Conservation (phyloP, 2,797 vertebrate species). For the Acanthurus lineatus region DNA sequence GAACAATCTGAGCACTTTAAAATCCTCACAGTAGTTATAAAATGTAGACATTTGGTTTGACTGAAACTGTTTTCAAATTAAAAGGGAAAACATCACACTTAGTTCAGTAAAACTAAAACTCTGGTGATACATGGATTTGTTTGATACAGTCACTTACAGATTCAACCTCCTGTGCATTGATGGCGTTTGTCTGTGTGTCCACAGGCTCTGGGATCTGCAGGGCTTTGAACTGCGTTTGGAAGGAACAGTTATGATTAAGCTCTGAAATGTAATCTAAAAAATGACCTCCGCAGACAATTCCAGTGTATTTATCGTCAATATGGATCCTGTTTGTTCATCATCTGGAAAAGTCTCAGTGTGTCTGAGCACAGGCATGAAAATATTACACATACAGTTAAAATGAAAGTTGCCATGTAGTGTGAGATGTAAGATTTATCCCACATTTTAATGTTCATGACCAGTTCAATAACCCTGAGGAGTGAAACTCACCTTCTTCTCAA, state of each 20-base stretch:
- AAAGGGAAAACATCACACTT: not conserved
- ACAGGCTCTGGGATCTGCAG: conserved; percentile 90
- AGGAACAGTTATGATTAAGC: conserved; percentile 28
- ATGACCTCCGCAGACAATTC: not conserved
- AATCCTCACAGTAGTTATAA: not conserved
- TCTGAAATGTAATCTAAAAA: not conserved
- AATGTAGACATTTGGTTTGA: not conserved
- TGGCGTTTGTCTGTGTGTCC: conserved; percentile 88
- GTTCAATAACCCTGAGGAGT: not conserved
- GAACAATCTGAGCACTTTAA: not conserved
- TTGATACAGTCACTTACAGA: conserved; percentile 86
- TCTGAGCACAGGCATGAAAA: not conserved
- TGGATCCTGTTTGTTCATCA: not conserved
- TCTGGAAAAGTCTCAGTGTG: not conserved
- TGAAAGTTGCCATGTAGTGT: not conserved
- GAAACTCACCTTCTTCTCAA: conserved; percentile 93
- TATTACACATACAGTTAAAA: not conserved
- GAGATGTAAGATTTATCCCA: not conserved
- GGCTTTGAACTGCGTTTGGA: conserved; percentile 86
- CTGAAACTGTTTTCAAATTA: not conserved
- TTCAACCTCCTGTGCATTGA: conserved; percentile 90
- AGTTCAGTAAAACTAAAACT: not conserved
- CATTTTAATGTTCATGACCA: not conserved
- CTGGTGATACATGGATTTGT: not conserved
- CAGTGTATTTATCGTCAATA: not conserved